Evolutionary conservation across 2,797 vertebrate genomes (phyloP).

Genomic region (Sebastes taczanowskii): DNA sequence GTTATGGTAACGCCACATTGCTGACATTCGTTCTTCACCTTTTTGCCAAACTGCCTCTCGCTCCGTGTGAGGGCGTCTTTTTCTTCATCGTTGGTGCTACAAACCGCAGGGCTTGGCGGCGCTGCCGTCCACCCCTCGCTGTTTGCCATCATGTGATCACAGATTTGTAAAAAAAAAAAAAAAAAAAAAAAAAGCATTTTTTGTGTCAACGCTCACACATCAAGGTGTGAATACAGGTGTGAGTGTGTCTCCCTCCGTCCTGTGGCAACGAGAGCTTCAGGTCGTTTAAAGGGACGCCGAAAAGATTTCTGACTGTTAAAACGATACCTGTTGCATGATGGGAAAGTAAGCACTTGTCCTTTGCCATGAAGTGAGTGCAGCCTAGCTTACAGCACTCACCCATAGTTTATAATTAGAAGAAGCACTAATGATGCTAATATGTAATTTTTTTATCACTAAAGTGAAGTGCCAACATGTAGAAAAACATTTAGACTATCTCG

Average conservation of each 20-base stretch:
- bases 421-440: neutral
- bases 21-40: conserved; percentile 16
- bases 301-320: conserved; percentile 38
- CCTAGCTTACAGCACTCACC: neutral
- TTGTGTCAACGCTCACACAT: neutral
- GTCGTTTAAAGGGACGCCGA: conserved; percentile 16
- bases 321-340: conserved; percentile 20
- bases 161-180: conserved; percentile 16
- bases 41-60: conserved; percentile 16
- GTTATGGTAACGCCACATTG: conserved; percentile 27
- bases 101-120: conserved; percentile 1
- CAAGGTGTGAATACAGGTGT: neutral
- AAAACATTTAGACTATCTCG: neutral
- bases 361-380: neutral
- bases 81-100: conserved; percentile 65
- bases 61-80: neutral
- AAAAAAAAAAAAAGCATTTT: neutral
- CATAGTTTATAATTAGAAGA: neutral
- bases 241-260: conserved; percentile 11
- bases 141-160: conserved; percentile 16
- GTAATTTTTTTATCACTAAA: neutral
- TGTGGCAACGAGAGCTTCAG: conserved; percentile 20
- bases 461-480: conserved; percentile 8
- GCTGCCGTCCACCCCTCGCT: neutral
- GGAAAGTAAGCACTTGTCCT: conserved; percentile 21